Base-by-base conservation (phyloP, 2,113 vertebrate species). In the Bambusicola thoracicus region DNA sequence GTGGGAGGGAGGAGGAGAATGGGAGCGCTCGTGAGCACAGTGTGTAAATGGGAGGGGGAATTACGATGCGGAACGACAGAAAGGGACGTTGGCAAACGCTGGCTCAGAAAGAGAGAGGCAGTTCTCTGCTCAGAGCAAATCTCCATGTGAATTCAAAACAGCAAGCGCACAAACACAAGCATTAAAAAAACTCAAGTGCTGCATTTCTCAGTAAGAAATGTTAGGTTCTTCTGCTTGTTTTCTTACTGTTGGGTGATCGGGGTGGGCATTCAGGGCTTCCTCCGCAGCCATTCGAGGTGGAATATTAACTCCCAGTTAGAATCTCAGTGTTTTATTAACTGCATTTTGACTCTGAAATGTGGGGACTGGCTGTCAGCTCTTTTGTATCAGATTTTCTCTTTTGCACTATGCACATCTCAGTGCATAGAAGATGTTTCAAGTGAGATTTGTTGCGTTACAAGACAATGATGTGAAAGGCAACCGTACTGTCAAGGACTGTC, bases 301-400 rank as follows among this genome's bases (percentile, higher is more conserved):
- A 94, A 81, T 68, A 89, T 93, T 94, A 93, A 94, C 82, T 90
- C 70, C 17, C 22, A 20, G 68, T 84, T 88, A 63, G 55, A 78
- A 83, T 63, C 82, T 80, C 73, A 36, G 88, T 79, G 87, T 92
- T 83, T 81, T 44, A 72, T 95, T 95, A 90, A 59, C 90, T 73
- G 51, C 27, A 4, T 83, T 91, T 81, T 46, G 80, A 75, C 79
- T 10, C n/a, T 74, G 75, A 27, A 83, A 30, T 30, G 2, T 2
- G 81, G 84, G 25, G 69, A 48, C 38, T 78, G 73, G 67, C 81
- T 85, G 6, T 82, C 56, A 9, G 46, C 77, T 91, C 59, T 85
- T 8, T 58, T 58, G 32, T 58, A 12, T 20, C 55, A 58, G 44
- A 25, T 58, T 85, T 79, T 91, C 55, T 83, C 13, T 77, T 8